phyloP scores from a whole-genome alignment of 1,140 invertebrate genomes.

The Acromyrmex charruanus region DNA sequence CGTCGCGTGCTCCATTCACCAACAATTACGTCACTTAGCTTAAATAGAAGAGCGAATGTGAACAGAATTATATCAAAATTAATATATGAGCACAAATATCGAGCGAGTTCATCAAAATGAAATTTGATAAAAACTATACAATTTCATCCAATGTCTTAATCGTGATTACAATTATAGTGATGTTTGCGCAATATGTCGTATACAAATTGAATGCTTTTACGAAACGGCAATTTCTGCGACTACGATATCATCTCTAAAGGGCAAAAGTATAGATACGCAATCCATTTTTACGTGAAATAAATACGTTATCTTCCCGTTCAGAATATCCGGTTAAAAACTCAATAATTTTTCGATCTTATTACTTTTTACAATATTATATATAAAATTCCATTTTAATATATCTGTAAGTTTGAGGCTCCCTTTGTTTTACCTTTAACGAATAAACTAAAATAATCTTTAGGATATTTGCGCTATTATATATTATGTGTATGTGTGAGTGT shows the following conservation, averaged over 20 bases:
- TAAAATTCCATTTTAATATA: background rate
- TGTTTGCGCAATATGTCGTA: background rate
- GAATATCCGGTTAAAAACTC: background rate
- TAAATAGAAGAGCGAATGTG: background rate
- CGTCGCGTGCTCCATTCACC: background rate
- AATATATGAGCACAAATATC: background rate
- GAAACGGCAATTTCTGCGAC: background rate
- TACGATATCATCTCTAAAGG: slow-evolving; percentile 12
- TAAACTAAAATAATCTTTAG: background rate
- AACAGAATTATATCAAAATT: background rate
- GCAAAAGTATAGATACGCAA: background rate
- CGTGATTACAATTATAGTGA: background rate
- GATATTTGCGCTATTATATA: no score
- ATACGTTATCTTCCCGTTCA: background rate
- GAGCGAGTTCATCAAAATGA: background rate
- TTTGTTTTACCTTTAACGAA: background rate
- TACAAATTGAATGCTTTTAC: background rate
- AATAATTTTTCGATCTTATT: background rate
- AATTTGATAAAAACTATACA: background rate
- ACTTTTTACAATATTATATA: slow-evolving; percentile 4
- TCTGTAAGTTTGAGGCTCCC: background rate
- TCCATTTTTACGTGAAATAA: background rate
- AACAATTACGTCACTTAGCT: slow-evolving; percentile 28
- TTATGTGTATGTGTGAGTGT: no score
- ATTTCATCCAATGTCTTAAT: background rate